A percentile compares a stretch with the other conserved stretches of the same genome.
These are phyloP conservation scores for Thalassarche chlororhynchos DNA, from an alignment of 2,113 vertebrate genomes.

Conservation along the genomic window DNA sequence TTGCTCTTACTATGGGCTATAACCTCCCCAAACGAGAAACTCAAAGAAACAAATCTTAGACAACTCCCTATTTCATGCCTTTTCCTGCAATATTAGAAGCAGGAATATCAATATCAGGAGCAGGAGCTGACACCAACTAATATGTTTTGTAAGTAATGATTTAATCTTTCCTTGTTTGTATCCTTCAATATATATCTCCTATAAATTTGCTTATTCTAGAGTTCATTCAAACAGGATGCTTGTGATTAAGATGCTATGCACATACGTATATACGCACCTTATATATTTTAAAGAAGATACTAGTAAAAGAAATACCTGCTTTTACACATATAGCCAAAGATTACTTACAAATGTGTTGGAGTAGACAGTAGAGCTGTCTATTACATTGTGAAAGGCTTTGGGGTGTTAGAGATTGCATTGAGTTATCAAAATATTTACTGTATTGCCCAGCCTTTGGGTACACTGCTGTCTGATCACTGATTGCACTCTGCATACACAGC, in stretches of 20 bases:
- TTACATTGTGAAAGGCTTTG: neutral
- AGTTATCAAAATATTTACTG: neutral
- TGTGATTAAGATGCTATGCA: neutral
- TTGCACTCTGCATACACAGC: neutral
- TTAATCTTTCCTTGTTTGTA: neutral
- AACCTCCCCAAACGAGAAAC: neutral
- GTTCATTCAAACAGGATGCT: neutral
- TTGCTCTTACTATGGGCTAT: neutral
- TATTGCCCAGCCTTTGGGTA: too few species aligned
- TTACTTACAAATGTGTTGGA: neutral
- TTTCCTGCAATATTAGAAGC: neutral
- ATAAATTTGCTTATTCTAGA: neutral
- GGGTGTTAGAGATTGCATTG: too few species aligned
- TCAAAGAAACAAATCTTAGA: neutral
- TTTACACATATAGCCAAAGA: accelerated
- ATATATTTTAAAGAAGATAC: neutral
- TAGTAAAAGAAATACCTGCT: neutral
- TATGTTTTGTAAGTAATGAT: neutral
- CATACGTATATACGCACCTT: accelerated
- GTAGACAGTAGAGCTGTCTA: neutral
- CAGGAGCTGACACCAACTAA: neutral
- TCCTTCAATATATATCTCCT: neutral
- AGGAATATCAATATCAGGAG: neutral
- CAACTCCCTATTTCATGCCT: neutral
- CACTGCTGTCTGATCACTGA: neutral